Evolutionary conservation across 2,888 invertebrate genomes (phyloP).

Genomic region (Tiliacea aurago): DNA sequence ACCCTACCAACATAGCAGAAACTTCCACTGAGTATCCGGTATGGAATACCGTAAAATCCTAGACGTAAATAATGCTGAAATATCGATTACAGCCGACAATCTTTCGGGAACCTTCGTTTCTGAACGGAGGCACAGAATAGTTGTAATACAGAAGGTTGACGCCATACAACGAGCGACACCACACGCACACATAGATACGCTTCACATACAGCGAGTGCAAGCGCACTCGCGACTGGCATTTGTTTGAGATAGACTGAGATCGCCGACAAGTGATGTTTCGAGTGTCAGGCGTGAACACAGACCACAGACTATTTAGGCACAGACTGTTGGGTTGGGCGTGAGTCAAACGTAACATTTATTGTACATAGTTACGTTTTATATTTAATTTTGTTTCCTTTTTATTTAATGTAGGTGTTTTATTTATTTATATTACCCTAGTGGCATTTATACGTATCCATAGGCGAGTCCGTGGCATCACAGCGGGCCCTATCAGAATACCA

Average conservation of each 20-base stretch:
- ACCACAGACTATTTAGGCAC: too few relatives aligned
- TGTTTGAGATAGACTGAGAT: neutral
- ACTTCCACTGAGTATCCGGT: conserved; percentile 16
- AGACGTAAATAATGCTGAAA: conserved; percentile 54
- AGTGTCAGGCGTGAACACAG: too few relatives aligned
- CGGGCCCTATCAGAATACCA: too few relatives aligned
- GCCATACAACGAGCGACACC: accelerated
- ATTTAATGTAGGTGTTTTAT: too few relatives aligned
- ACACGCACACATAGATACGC: neutral
- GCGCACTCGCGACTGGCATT: neutral
- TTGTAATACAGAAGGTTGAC: neutral
- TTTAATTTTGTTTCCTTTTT: too few relatives aligned
- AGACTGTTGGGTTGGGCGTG: too few relatives aligned
- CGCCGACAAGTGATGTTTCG: neutral
- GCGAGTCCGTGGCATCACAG: too few relatives aligned
- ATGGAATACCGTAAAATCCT: conserved; percentile 46
- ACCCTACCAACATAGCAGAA: neutral
- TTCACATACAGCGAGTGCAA: neutral
- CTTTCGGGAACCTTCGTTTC: conserved; percentile 35
- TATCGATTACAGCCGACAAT: conserved; percentile 60
- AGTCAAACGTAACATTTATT: too few relatives aligned
- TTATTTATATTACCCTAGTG: too few relatives aligned
- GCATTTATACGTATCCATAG: too few relatives aligned
- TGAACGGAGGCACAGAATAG: conserved; percentile 5
- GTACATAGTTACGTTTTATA: too few relatives aligned